Percentiles rank a stretch among this genome's conserved stretches.
These are phyloP conservation scores for Tachina grossa DNA, from an alignment of 2,888 invertebrate genomes.

Conservation along the genomic window DNA sequence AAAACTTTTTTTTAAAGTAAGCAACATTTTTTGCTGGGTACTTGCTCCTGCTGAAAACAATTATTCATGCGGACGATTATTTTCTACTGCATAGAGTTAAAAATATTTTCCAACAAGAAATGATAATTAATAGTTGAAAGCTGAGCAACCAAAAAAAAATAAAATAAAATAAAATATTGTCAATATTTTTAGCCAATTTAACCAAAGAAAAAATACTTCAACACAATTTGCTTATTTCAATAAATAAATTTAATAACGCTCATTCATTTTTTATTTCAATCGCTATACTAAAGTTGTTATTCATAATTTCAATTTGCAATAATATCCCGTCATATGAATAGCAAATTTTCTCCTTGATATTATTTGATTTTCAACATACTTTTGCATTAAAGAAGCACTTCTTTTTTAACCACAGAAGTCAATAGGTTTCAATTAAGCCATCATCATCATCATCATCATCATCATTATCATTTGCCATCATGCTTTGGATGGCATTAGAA, in stretches of 20 bases:
- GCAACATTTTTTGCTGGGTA: too few species aligned
- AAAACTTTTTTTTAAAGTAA: not conserved
- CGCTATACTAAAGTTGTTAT: not conserved
- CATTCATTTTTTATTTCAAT: not conserved
- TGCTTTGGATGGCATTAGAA: not conserved
- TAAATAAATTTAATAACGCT: not conserved
- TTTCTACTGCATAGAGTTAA: too few species aligned
- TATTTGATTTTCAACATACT: too few species aligned
- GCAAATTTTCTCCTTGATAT: not conserved
- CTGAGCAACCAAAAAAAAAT: too few species aligned
- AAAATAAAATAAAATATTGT: not conserved
- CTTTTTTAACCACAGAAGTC: too few species aligned
- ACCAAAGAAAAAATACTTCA: not conserved
- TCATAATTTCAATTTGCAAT: not conserved
- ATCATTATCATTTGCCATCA: not conserved
- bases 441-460: not conserved
- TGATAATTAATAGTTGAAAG: too few species aligned
- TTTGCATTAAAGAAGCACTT: too few species aligned
- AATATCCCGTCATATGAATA: not conserved
- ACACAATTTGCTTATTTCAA: not conserved
- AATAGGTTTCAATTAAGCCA: not conserved
- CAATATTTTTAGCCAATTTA: not conserved
- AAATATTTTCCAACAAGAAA: too few species aligned
- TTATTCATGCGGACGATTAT: too few species aligned
- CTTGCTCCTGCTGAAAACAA: too few species aligned